Conservation (phyloP, 2,888 invertebrate genomes). For the Troides oblongomaculatus region DNA sequence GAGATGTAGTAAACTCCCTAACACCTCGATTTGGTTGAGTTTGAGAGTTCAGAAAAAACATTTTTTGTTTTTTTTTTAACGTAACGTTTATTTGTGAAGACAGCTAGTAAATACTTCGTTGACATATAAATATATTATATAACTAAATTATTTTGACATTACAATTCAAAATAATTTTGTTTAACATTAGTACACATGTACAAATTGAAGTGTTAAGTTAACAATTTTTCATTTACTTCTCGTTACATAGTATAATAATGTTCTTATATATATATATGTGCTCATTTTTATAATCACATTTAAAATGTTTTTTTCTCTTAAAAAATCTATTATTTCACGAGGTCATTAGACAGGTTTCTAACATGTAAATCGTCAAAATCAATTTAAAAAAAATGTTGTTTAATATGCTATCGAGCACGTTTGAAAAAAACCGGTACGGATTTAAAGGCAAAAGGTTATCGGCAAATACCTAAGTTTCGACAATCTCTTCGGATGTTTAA, state of each 20-base stretch:
- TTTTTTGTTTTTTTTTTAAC: no score
- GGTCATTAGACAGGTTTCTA: conserved; percentile 58
- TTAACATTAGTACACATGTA: no score
- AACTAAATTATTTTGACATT: no score
- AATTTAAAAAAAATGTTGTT: conserved; percentile 53
- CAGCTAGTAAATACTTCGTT: no score
- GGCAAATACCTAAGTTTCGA: conserved; percentile 53
- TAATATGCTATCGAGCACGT: conserved; percentile 58
- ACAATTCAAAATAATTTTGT: no score
- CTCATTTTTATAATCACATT: neutral
- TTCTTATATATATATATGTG: neutral
- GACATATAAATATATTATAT: no score
- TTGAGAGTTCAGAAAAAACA: no score
- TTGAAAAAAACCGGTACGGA: conserved; percentile 62
- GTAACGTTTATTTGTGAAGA: no score
- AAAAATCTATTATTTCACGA: conserved; percentile 28
- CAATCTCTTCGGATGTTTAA: conserved; percentile 25
- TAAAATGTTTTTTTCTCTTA: neutral
- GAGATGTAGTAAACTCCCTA: neutral
- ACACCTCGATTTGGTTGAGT: conserved; percentile 21
- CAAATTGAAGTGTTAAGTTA: neutral
- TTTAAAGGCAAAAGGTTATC: conserved; percentile 66
- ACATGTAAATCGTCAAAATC: conserved; percentile 50
- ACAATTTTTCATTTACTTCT: neutral
- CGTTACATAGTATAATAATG: neutral